Evolutionary conservation across 1,140 invertebrate species (phyloP).

Genomic region (Cryptotermes secundus): DNA sequence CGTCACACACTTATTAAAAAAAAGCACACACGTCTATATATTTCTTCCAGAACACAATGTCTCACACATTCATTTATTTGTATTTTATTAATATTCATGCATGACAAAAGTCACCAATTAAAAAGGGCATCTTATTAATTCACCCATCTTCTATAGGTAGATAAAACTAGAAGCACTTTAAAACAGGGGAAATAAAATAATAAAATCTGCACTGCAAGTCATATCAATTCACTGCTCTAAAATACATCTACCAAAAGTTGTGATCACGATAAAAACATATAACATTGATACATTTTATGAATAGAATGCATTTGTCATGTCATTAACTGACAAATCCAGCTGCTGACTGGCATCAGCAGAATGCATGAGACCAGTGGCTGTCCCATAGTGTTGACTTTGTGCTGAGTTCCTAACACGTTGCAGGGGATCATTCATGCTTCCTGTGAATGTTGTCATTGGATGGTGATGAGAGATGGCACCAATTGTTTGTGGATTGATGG

Average conservation of each 20-base stretch:
- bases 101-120: neutral
- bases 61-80: slow-evolving; percentile 1
- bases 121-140: neutral
- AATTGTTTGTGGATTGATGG: slow-evolving; percentile 21
- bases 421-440: slow-evolving; percentile 19
- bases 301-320: slow-evolving; percentile 32
- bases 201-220: neutral
- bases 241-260: neutral
- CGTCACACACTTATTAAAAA: neutral
- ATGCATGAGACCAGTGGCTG: slow-evolving; percentile 15
- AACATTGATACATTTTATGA: slow-evolving; percentile 20
- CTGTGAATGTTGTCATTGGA: slow-evolving; percentile 21
- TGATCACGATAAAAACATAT: slow-evolving; percentile 10
- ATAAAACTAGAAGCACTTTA: slow-evolving; percentile 16
- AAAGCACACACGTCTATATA: slow-evolving; percentile 5
- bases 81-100: neutral
- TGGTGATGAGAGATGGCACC: slow-evolving; percentile 28
- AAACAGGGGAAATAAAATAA: neutral
- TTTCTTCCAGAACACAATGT: slow-evolving; percentile 5
- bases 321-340: slow-evolving; percentile 28
- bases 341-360: slow-evolving; percentile 10
- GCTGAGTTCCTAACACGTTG: neutral
- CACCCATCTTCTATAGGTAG: neutral
- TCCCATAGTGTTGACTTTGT: slow-evolving; percentile 20
- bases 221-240: neutral